Evolutionary conservation across 2,888 invertebrate species (phyloP).

Genomic region (Heliconius cydno): DNA sequence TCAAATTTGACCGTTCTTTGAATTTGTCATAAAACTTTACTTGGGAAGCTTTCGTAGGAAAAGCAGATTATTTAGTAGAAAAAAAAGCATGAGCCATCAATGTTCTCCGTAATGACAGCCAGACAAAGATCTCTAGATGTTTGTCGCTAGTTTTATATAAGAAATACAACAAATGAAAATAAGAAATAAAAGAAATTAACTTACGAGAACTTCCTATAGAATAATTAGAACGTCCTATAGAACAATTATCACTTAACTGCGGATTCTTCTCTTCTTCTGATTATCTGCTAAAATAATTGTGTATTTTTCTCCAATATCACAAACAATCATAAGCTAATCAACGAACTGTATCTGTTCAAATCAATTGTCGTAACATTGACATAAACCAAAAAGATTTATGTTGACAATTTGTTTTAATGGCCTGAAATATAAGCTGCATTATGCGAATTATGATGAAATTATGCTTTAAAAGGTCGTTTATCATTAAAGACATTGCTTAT

Average conservation of each 20-base stretch:
- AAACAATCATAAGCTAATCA: constrained; percentile 35
- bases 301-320: background rate
- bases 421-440: constrained; percentile 35
- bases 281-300: background rate
- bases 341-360: constrained; percentile 31
- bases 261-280: background rate
- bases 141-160: too few species aligned
- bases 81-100: too few species aligned
- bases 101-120: too few species aligned
- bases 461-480: constrained; percentile 33
- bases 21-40: too few species aligned
- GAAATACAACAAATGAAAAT: background rate
- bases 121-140: too few species aligned
- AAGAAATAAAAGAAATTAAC: background rate
- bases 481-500: constrained; percentile 21
- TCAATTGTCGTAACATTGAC: constrained; percentile 43
- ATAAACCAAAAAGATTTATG: constrained; percentile 40
- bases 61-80: too few species aligned
- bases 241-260: background rate
- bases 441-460: constrained; percentile 40
- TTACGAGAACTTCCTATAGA: background rate
- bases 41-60: too few species aligned
- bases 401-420: constrained; percentile 40
- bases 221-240: background rate
- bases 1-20: too few species aligned